Base-by-base conservation (phyloP, 2,888 invertebrate species). In the Pediacus dermestoides region DNA sequence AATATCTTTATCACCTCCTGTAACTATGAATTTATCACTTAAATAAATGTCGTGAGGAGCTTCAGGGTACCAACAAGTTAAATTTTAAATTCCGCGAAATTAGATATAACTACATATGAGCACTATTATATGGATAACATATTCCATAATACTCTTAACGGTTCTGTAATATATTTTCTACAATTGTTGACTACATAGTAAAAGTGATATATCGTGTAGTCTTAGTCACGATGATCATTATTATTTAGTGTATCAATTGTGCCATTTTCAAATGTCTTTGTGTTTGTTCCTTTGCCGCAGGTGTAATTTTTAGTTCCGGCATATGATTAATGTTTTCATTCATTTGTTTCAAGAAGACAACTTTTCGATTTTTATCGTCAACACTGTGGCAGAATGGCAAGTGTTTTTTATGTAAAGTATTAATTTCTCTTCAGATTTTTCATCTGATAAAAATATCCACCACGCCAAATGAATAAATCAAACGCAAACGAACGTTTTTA, bases 171-270 rank as follows among this genome's bases (percentile, higher is more conserved):
- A 41, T 44, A 46, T 43, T 39, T 42, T 46, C 37, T 35, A 43
- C 42, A 14, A 18, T 28, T 28, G 10, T 10, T 28, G 4, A n/a
- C 13, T 8, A n/a, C 14, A 11, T 50, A 52, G 54, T 54, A 54
- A 54, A 54, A 54, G 54, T 54, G 52, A 54, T 53, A 53, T 53
- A 51, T 53, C 47, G 50, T 44, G 41, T 48, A 42, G 50, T 43
- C 38, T 35, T 25, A 37, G 46, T 37, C 39, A 52, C 47, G 46
- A 52, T 52, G 45, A 54, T 54, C 48, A 55, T 56, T 53, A 55
- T 50, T 55, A 53, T 55, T 56, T 56, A 49, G 55, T 56, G 50
- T 50, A 56, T 50, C 53, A 56, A 47, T 55, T 55, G 55, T 53
- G 52, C 50, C 48, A 53, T 53, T 56, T 55, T 52, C 48, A 52